phyloP scores from a whole-genome alignment of 2,888 invertebrate species.

The Heliothis peltigera region DNA sequence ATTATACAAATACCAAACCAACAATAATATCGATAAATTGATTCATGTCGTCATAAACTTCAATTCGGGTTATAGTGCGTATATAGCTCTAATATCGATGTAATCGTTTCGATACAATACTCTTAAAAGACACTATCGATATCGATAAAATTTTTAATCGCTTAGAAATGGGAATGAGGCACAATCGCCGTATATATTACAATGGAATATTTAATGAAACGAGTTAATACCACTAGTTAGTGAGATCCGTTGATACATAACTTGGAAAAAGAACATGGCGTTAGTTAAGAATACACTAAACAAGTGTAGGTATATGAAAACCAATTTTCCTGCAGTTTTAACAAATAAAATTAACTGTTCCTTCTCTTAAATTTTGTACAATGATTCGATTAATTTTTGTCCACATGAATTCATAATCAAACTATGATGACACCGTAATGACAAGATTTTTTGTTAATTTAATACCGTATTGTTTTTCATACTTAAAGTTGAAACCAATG shows the following conservation, averaged over 20 bases:
- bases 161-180: slow-evolving; percentile 6
- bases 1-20: slow-evolving; percentile 9
- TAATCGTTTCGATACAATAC: slow-evolving; percentile 38
- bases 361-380: slow-evolving; percentile 10
- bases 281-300: no score
- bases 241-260: slow-evolving; percentile 27
- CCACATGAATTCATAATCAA: neutral
- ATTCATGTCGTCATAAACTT: slow-evolving; percentile 26
- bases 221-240: slow-evolving; percentile 9
- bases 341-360: neutral
- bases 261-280: slow-evolving; percentile 10
- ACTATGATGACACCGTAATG: slow-evolving; percentile 2
- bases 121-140: slow-evolving; percentile 45
- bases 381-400: neutral
- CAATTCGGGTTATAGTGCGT: slow-evolving; percentile 41
- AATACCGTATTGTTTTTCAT: slow-evolving; percentile 4
- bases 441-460: slow-evolving; percentile 3
- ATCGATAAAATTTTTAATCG: slow-evolving; percentile 37
- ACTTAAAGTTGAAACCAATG: slow-evolving; percentile 30
- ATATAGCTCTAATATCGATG: slow-evolving; percentile 49
- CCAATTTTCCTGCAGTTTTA: neutral
- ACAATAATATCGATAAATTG: neutral
- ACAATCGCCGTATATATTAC: neutral
- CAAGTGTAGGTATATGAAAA: no score
- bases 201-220: slow-evolving; percentile 9